Evolutionary conservation across 2,797 vertebrate species (phyloP).

Genomic region (Neosalanx taihuensis): DNA sequence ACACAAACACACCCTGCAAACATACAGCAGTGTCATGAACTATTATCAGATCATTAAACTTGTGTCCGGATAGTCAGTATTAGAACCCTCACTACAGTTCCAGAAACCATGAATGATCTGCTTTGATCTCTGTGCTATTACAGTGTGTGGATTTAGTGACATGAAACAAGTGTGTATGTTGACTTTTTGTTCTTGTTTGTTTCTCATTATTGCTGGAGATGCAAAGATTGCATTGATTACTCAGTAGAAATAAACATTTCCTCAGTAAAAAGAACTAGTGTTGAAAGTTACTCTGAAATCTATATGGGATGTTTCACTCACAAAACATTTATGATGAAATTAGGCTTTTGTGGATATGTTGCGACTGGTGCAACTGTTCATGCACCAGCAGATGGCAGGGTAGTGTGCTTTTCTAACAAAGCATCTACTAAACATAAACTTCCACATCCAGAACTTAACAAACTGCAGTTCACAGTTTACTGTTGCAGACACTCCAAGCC

Average conservation of each 20-base stretch:
- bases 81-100: conserved; percentile 56
- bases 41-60: conserved; percentile 61
- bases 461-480: background rate
- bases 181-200: conserved; percentile 65
- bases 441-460: background rate
- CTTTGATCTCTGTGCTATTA: conserved; percentile 70
- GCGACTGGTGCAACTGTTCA: background rate
- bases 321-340: conserved; percentile 60
- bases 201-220: conserved; percentile 68
- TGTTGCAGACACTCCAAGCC: background rate
- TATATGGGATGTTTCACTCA: conserved; percentile 65
- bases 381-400: background rate
- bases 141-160: conserved; percentile 75
- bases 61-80: conserved; percentile 68
- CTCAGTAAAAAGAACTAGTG: conserved; percentile 58
- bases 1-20: conserved; percentile 35
- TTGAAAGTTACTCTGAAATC: conserved; percentile 62
- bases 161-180: conserved; percentile 69
- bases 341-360: conserved; percentile 37
- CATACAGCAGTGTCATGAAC: conserved; percentile 44
- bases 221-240: conserved; percentile 64
- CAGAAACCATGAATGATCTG: conserved; percentile 62
- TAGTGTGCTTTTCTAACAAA: background rate
- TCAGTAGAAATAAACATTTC: conserved; percentile 62
- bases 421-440: background rate